These are phyloP conservation scores for Vidua chalybeata DNA, from an alignment of 2,113 vertebrate species.

Conservation along the genomic window DNA sequence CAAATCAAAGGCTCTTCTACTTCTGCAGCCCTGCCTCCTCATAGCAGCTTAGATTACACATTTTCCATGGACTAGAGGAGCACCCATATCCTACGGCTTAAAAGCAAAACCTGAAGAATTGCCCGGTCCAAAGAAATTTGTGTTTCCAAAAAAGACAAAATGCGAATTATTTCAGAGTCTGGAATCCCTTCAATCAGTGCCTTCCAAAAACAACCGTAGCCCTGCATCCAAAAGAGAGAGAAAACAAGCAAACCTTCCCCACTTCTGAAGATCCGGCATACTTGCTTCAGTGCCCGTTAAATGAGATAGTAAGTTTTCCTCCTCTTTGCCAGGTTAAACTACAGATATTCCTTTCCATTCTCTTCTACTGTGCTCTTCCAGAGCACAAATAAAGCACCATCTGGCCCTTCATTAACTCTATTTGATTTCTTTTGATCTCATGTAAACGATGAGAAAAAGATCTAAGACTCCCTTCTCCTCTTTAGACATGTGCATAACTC, in stretches of 20 bases:
- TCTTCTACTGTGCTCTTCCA: conserved; percentile 24
- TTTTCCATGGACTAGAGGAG: conserved; percentile 4
- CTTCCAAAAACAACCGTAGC: conserved; percentile 44
- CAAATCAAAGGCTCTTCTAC: conserved; percentile 54
- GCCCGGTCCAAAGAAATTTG: not conserved
- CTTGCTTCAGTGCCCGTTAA: conserved; percentile 42
- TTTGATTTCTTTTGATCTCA: conserved; percentile 71
- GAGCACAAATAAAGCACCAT: conserved; percentile 67
- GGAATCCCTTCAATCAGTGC: not conserved
- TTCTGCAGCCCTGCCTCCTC: conserved; percentile 22
- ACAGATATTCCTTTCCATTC: conserved; percentile 31
- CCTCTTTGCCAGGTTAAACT: conserved; percentile 63
- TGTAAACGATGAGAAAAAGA: conserved; percentile 71
- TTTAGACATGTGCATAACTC: conserved; percentile 73
- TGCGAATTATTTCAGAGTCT: conserved; percentile 46
- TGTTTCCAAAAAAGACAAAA: conserved; percentile 48
- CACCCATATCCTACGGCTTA: not conserved
- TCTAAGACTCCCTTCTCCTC: conserved; percentile 57
- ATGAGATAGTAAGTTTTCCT: conserved; percentile 38
- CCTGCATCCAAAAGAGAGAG: conserved; percentile 10
- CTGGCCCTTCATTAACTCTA: conserved; percentile 69
- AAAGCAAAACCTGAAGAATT: conserved; percentile 26
- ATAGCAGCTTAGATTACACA: conserved; percentile 43
- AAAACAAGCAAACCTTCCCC: conserved; percentile 54
- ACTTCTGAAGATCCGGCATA: conserved; percentile 39